These are phyloP conservation scores for Epicampocera succincta DNA, from an alignment of 2,888 invertebrate species.

Conservation along the genomic window DNA sequence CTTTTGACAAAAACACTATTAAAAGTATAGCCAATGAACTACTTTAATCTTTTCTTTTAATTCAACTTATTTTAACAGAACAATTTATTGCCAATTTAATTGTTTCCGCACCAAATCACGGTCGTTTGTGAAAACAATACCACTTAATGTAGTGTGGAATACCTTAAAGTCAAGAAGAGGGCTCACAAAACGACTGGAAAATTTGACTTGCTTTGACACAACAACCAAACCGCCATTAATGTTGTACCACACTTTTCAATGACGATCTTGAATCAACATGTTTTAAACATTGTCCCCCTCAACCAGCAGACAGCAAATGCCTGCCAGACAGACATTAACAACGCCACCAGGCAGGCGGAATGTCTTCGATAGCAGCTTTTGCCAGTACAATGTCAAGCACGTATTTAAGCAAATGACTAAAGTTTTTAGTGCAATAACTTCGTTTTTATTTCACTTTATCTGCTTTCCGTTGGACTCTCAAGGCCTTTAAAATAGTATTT, in stretches of 20 bases:
- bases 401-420: slow-evolving; percentile 25
- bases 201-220: slow-evolving; percentile 5
- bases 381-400: slow-evolving; percentile 35
- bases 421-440: too few relatives aligned
- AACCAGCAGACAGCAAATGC: background rate
- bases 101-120: too few relatives aligned
- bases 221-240: slow-evolving; percentile 29
- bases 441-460: too few relatives aligned
- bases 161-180: background rate
- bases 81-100: slow-evolving; percentile 20
- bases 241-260: slow-evolving; percentile 40
- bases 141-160: too few relatives aligned
- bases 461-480: background rate
- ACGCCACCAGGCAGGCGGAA: background rate
- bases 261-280: slow-evolving; percentile 23
- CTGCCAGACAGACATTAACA: background rate
- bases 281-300: background rate
- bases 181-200: too few relatives aligned
- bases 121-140: too few relatives aligned
- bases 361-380: slow-evolving; percentile 14
- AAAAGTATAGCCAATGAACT: too few relatives aligned
- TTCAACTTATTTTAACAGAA: too few relatives aligned
- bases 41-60: too few relatives aligned
- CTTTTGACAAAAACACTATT: too few relatives aligned
- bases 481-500: background rate